Conservation (phyloP, 2,113 vertebrate species). For the Climacteris rufus region DNA sequence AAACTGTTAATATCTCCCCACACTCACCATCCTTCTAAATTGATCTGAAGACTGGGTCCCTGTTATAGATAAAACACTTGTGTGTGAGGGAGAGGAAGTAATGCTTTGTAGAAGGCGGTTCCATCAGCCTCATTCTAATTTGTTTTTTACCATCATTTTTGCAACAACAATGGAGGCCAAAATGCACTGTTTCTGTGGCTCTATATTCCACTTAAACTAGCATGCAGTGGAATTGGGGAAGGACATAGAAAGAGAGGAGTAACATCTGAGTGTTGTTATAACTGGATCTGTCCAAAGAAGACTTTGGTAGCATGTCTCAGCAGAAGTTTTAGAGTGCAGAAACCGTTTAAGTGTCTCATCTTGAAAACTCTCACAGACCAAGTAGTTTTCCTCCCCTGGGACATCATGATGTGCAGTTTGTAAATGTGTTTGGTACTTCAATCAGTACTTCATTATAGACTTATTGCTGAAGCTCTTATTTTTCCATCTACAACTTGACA, state of each 20-base stretch:
- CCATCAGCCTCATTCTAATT: not conserved
- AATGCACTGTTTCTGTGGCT: not conserved
- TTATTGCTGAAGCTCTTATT: constrained; percentile 27
- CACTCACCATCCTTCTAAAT: not conserved
- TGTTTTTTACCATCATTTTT: not conserved
- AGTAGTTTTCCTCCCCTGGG: not conserved
- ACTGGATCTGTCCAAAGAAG: not conserved
- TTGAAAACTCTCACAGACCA: not conserved
- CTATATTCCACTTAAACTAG: not conserved
- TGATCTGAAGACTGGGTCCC: not conserved
- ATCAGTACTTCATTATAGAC: constrained; percentile 9
- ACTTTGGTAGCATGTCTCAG: not conserved
- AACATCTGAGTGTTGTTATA: not conserved
- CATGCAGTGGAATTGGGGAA: not conserved
- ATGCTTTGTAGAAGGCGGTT: not conserved
- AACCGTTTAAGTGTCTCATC: not conserved
- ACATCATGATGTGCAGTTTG: not conserved
- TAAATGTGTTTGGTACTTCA: not conserved
- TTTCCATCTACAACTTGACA: constrained; percentile 38
- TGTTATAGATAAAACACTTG: not conserved
- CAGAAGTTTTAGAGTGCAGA: not conserved
- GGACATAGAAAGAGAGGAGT: not conserved
- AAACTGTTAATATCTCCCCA: not conserved
- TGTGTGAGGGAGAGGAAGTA: not conserved
- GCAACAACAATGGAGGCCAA: not conserved